Base-by-base conservation (phyloP, 2,113 vertebrate genomes). In the Pholis gunnellus region DNA sequence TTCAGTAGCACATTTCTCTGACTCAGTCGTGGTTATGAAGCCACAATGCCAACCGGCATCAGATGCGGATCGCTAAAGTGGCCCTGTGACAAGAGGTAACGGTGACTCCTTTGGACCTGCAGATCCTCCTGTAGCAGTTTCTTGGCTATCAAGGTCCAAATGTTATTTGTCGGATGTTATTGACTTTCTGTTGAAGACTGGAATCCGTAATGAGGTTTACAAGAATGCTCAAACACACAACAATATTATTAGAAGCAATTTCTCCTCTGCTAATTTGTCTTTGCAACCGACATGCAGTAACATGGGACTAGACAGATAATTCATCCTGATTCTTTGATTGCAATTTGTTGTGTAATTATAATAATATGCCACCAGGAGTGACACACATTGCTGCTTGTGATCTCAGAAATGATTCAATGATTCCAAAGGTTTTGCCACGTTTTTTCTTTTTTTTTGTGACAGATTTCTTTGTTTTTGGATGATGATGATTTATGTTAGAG, bases 321-420 rank as follows among this genome's bases (percentile, higher is more conserved):
- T 92, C 88, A 89, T 88, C 72, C 81, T 80, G 83, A 90, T 88
- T 86, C 79, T 89, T 76, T 88, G 88, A 93, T 92, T 90, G 78
- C 72, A 91, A 91, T 90, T 92, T 87, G 83, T 77, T 69, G 79
- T 63, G 82, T 88, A 90, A 90, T 92, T 91, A 91, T 72, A 81
- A 84, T 83, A 91, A 88, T 87, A 69, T 73, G 84, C 81, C 90
- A 91, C 82, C 90, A 88, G 81, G 88, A 84, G 86, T 86, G 89
- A 79, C 29, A 77, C 14, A 84, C 63, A 57, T 44, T 65, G 34
- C 65, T 60, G 79, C 69, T 74, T 78, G 83, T 81, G 42, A 81
- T 85, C 61, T 83, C 60, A 54, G 46, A 64, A 79, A 83, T 82
- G 65, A n/a, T n/a, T n/a, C n/a, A n/a, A n/a, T n/a, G n/a, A 75